Evolutionary conservation across 1,140 invertebrate genomes (phyloP).

Genomic region (Caerostris darwini): DNA sequence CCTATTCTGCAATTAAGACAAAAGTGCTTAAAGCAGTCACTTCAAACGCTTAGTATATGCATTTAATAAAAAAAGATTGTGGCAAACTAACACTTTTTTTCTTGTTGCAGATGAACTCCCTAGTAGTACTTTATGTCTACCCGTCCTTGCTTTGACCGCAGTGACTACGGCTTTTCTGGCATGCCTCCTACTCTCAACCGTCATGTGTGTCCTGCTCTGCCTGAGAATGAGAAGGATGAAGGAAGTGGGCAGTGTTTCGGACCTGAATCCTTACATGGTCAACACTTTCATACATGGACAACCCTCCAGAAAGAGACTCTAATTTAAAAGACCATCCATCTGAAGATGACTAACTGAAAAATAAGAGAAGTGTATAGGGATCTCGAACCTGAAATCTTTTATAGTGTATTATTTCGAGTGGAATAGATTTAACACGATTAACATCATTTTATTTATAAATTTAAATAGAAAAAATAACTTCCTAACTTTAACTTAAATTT

Average conservation of each 20-base stretch:
- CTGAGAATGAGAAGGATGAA: constrained; percentile 64
- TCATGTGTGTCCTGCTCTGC: constrained; percentile 68
- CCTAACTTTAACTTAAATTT: too few relatives aligned
- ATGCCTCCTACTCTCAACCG: constrained; percentile 37
- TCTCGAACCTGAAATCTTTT: too few relatives aligned
- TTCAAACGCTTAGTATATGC: too few relatives aligned
- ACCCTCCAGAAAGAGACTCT: constrained; percentile 56
- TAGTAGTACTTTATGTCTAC: constrained; percentile 61
- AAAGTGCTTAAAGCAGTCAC: too few relatives aligned
- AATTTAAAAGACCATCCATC: background rate
- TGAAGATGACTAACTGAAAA: too few relatives aligned
- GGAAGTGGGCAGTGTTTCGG: constrained; percentile 37
- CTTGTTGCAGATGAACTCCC: constrained; percentile 49
- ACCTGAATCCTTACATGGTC: constrained; percentile 41
- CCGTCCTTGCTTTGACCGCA: constrained; percentile 54
- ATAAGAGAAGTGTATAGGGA: too few relatives aligned
- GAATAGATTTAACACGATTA: too few relatives aligned
- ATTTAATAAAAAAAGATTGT: too few relatives aligned
- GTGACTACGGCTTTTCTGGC: constrained; percentile 67
- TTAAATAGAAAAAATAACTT: too few relatives aligned
- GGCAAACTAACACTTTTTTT: background rate
- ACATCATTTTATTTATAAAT: too few relatives aligned
- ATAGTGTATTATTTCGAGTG: too few relatives aligned
- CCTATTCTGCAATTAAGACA: too few relatives aligned
- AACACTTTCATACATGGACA: constrained; percentile 63